Evolutionary conservation across 1,140 invertebrate species (phyloP).

Genomic region (Drosophila ohnishii): DNA sequence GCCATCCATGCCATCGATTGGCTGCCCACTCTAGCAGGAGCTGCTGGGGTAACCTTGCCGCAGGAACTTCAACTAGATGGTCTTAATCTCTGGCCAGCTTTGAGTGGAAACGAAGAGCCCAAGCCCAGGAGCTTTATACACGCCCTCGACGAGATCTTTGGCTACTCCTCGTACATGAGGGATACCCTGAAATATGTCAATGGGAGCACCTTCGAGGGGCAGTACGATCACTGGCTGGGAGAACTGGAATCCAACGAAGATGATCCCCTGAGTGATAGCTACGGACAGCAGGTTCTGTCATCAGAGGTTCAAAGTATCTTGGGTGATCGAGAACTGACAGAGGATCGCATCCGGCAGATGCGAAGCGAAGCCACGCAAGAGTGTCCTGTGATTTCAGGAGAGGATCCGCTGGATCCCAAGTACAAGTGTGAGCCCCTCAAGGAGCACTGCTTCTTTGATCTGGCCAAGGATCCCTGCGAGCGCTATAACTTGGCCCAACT

Average conservation of each 20-base stretch:
- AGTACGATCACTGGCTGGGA: constrained; percentile 84
- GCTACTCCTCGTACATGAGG: constrained; percentile 86
- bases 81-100: constrained; percentile 87
- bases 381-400: constrained; percentile 48
- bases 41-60: constrained; percentile 84
- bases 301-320: constrained; percentile 63
- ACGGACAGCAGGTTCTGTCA: constrained; percentile 56
- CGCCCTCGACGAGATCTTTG: constrained; percentile 88
- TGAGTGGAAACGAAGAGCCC: constrained; percentile 83
- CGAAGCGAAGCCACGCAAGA: constrained; percentile 83
- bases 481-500: constrained; percentile 86
- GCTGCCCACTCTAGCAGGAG: constrained; percentile 91
- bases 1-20: constrained; percentile 94
- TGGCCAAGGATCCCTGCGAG: constrained; percentile 91
- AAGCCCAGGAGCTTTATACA: constrained; percentile 87
- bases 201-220: constrained; percentile 84
- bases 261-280: constrained; percentile 46
- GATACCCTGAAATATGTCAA: constrained; percentile 90
- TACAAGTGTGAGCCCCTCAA: constrained; percentile 82
- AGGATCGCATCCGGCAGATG: constrained; percentile 77
- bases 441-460: constrained; percentile 89
- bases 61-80: constrained; percentile 86
- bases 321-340: constrained; percentile 33
- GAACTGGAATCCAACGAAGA: constrained; percentile 34
- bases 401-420: constrained; percentile 37